Conservation (phyloP, 2,113 vertebrate species). For the Paramormyrops kingsleyae region DNA sequence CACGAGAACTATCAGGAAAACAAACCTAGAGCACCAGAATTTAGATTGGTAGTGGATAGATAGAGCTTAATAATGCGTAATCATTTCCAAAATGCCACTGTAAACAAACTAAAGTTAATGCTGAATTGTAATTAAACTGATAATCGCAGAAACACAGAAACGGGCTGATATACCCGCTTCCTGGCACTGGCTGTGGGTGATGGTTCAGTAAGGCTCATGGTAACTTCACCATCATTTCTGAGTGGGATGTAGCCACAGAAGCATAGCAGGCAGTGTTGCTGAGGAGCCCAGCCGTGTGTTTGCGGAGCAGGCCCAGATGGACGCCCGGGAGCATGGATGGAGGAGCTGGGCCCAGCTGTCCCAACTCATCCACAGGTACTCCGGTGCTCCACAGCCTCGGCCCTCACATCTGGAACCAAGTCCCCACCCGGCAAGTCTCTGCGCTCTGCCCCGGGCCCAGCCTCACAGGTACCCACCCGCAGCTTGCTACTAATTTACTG, state of each 20-base stretch:
- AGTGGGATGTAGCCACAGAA: not conserved
- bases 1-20: slow-evolving; percentile 46
- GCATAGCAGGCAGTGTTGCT: no score
- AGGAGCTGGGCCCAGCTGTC: not conserved
- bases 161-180: not conserved
- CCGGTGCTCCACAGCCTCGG: slow-evolving; percentile 65
- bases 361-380: slow-evolving; percentile 57
- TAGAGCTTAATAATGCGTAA: slow-evolving; percentile 31
- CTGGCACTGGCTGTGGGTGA: not conserved
- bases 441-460: slow-evolving; percentile 52
- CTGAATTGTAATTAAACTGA: not conserved
- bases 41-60: slow-evolving; percentile 46
- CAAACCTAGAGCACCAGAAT: slow-evolving; percentile 53
- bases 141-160: not conserved
- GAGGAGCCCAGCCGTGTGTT: not conserved
- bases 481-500: slow-evolving; percentile 97
- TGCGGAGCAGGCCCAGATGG: not conserved
- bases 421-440: slow-evolving; percentile 72
- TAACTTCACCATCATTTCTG: not conserved
- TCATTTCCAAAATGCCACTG: slow-evolving; percentile 39
- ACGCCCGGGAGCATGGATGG: not conserved
- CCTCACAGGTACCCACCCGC: slow-evolving; percentile 61
- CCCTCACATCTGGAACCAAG: slow-evolving; percentile 68
- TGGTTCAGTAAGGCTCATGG: not conserved
- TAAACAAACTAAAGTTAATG: not conserved